Conservation (phyloP, 2,888 invertebrate species). For the Dolomedes plantarius region DNA sequence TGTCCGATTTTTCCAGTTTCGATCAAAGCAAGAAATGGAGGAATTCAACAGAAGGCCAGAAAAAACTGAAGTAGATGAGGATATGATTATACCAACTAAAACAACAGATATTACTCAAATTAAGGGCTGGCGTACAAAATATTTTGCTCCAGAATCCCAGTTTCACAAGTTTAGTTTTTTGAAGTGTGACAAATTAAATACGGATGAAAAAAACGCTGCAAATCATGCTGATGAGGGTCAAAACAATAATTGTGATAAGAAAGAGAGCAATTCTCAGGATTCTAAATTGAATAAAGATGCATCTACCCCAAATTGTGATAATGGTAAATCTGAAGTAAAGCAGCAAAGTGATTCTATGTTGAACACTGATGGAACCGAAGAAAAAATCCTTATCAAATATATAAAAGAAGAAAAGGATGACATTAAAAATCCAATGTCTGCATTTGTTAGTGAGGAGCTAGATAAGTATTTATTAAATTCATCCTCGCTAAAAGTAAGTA, state of each 20-base stretch:
- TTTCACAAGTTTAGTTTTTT: slow-evolving; percentile 16
- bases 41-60: slow-evolving; percentile 39
- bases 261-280: background rate
- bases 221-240: background rate
- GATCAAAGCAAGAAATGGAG: slow-evolving; percentile 72
- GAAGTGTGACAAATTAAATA: background rate
- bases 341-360: background rate
- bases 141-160: slow-evolving; percentile 48
- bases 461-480: slow-evolving; percentile 52
- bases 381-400: background rate
- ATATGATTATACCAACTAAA: slow-evolving; percentile 71
- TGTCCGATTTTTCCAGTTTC: slow-evolving; percentile 73
- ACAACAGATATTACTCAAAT: slow-evolving; percentile 72
- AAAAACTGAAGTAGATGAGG: slow-evolving; percentile 6
- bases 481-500: slow-evolving; percentile 35
- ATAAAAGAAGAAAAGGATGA: background rate
- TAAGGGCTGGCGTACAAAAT: slow-evolving; percentile 70
- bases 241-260: background rate
- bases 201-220: background rate
- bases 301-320: background rate
- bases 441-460: slow-evolving; percentile 61
- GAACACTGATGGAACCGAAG: background rate
- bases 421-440: slow-evolving; percentile 35
- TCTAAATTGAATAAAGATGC: background rate
- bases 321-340: background rate